Evolutionary conservation across 2,888 invertebrate genomes (phyloP).

Genomic region (Pandemis heparana): DNA sequence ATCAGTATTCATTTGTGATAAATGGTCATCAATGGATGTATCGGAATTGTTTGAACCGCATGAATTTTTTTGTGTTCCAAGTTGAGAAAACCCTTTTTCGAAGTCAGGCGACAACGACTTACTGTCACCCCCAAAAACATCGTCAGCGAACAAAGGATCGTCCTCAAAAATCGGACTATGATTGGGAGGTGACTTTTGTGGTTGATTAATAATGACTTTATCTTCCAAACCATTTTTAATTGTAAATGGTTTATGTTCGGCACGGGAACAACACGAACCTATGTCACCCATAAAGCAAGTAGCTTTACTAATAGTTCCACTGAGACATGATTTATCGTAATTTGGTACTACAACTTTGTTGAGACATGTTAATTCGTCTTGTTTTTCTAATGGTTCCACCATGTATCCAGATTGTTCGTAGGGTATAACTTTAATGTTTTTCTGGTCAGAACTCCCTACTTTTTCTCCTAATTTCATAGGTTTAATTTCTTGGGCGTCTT

Average conservation of each 20-base stretch:
- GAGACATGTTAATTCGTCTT: slow-evolving; percentile 70
- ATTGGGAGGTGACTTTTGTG: slow-evolving; percentile 86
- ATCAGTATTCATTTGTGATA: slow-evolving; percentile 86
- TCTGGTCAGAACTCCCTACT: slow-evolving; percentile 67
- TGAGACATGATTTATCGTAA: slow-evolving; percentile 80
- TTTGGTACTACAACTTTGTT: slow-evolving; percentile 76
- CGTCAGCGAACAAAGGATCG: slow-evolving; percentile 85
- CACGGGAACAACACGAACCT: slow-evolving; percentile 77
- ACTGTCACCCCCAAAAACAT: slow-evolving; percentile 87
- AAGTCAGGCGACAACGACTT: slow-evolving; percentile 87
- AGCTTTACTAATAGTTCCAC: slow-evolving; percentile 79
- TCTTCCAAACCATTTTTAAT: slow-evolving; percentile 74
- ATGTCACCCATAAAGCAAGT: slow-evolving; percentile 78
- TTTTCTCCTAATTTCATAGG: slow-evolving; percentile 69
- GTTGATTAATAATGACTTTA: slow-evolving; percentile 86
- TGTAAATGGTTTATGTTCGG: slow-evolving; percentile 73
- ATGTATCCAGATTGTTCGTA: slow-evolving; percentile 82
- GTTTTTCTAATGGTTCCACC: slow-evolving; percentile 80
- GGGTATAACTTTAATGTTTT: slow-evolving; percentile 72
- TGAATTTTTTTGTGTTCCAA: slow-evolving; percentile 77
- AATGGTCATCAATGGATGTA: slow-evolving; percentile 87
- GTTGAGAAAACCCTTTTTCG: slow-evolving; percentile 76
- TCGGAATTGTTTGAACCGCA: slow-evolving; percentile 88
- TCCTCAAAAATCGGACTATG: slow-evolving; percentile 87
- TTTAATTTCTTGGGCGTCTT: slow-evolving; percentile 83